Evolutionary conservation across 2,888 invertebrate genomes (phyloP), one percentile per base, ranked within the genome.

Genomic region (Eristalinus sepulchralis): DNA sequence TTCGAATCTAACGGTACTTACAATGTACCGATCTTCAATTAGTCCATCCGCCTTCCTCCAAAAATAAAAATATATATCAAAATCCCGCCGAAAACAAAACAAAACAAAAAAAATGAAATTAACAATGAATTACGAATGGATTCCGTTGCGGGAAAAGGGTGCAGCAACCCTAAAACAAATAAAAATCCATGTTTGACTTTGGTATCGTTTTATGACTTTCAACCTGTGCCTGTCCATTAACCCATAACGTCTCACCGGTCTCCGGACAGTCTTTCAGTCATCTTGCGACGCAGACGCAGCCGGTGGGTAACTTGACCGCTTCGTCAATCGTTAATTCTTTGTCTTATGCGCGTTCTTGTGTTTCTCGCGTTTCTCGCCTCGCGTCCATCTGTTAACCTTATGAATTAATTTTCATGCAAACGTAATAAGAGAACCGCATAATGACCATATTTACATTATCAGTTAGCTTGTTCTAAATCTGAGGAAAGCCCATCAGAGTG

Each of bases 361-460:
- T 8, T 47, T 47, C 47, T 47, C 17, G 47, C 17, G 17, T 47
- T 47, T 47, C 47, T 17, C n/a, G n/a, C 39, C 39, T 39, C 17
- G 17, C 47, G 47, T 47, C 47, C 8, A 17, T n/a, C 39, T 20
- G 47, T 47, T 17, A 55, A 36, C 20, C 67, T 33, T 53, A 75
- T 75, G 75, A 66, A 59, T 75, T 59, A 59, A 59, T 66, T 75
- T 75, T 39, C 59, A 31, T 66, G 66, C 64, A 75, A 75, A 68
- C 47, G 67, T 68, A 73, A 83, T 63, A 62, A 77, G 67, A 72
- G 67, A 83, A 68, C 39, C 72, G 47, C 72, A 62, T 83, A 72
- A 83, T 63, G 71, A 31, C 63, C 34, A 60, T 33, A 72, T 73
- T 73, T 27, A 73, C 33, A 36, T 36, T 73, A 24, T 34, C 55